Conservation (phyloP, 2,888 invertebrate genomes). For the Erannis defoliaria region DNA sequence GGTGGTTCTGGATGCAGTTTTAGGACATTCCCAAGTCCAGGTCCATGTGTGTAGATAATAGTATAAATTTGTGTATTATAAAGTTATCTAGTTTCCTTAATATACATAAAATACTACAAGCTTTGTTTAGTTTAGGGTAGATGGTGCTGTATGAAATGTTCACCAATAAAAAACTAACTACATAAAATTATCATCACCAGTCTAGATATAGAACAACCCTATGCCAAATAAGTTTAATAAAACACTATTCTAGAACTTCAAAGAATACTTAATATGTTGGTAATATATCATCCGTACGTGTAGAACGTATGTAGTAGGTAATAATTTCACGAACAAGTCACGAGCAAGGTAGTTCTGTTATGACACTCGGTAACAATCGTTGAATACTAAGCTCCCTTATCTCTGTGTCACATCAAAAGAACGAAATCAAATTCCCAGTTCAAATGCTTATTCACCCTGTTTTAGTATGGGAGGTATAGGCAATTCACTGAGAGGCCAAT, state of each 20-base stretch:
- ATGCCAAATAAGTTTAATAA: too few species aligned
- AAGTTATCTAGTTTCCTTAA: too few species aligned
- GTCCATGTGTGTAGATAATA: too few species aligned
- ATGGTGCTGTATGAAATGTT: too few species aligned
- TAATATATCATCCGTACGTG: conserved; percentile 5
- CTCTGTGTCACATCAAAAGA: conserved; percentile 46
- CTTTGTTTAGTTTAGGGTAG: too few species aligned
- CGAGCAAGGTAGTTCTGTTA: conserved; percentile 30
- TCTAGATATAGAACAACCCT: too few species aligned
- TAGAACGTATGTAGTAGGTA: conserved; percentile 7
- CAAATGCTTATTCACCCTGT: conserved; percentile 52
- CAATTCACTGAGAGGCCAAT: background rate
- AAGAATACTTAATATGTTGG: background rate
- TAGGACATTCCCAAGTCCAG: too few species aligned
- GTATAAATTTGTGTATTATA: too few species aligned
- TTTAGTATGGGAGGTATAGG: conserved; percentile 25
- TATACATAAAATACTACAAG: too few species aligned
- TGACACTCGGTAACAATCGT: conserved; percentile 45
- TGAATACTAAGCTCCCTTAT: conserved; percentile 49
- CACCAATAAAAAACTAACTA: too few species aligned
- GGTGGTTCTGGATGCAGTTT: too few species aligned
- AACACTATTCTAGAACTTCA: background rate
- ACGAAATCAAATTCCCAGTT: conserved; percentile 54
- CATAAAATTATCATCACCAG: too few species aligned
- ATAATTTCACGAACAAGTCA: conserved; percentile 15